phyloP scores from a whole-genome alignment of 2,797 vertebrate species.

The Cottoperca gobio region DNA sequence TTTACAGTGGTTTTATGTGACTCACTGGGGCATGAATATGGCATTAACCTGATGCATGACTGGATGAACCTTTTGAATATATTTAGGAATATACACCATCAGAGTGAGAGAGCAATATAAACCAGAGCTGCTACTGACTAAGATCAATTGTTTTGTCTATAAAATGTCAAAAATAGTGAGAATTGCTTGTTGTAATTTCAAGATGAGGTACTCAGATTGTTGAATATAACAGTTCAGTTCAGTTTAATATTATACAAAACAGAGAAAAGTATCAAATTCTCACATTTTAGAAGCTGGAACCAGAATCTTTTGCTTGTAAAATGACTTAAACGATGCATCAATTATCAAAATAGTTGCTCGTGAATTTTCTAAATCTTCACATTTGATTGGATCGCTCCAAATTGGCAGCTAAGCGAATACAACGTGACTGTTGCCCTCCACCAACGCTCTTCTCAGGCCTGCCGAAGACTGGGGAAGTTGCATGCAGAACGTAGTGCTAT shows the following conservation, averaged over 20 bases:
- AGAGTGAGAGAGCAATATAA: not conserved
- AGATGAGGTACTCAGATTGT: not conserved
- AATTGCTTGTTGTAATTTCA: not conserved
- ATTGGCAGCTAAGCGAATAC: not conserved
- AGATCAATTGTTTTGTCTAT: too few relatives aligned
- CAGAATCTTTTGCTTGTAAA: too few relatives aligned
- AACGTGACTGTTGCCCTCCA: not conserved
- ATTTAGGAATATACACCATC: not conserved
- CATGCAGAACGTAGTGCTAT: too few relatives aligned
- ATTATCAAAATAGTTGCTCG: not conserved
- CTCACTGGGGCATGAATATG: constrained; percentile 23
- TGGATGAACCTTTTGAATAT: not conserved
- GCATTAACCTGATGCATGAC: constrained; percentile 25
- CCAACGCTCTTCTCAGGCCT: not conserved
- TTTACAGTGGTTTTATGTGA: not conserved
- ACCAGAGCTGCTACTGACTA: not conserved
- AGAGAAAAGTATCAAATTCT: not conserved
- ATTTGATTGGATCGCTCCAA: not conserved
- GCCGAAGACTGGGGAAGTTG: too few relatives aligned
- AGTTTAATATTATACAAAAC: not conserved
- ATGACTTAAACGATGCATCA: not conserved
- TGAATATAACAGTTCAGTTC: not conserved
- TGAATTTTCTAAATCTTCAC: not conserved
- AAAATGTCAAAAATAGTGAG: not conserved
- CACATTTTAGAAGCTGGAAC: not conserved